phyloP scores from a whole-genome alignment of 2,888 invertebrate species.

The Amblyjoppa fuscipennis region DNA sequence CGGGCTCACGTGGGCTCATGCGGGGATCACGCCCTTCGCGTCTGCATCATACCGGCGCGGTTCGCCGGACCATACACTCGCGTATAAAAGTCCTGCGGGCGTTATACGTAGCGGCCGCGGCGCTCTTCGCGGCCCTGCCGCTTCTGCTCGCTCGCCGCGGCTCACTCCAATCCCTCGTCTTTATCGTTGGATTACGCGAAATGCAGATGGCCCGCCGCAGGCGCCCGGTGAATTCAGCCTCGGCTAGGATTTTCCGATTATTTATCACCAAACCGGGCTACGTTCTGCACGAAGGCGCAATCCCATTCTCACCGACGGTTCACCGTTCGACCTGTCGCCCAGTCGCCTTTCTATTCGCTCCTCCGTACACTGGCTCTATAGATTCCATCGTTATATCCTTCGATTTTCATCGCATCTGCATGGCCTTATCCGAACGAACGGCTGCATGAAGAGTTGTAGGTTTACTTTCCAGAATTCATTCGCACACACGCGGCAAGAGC shows the following conservation, averaged over 20 bases:
- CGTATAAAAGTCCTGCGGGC: conserved; percentile 9
- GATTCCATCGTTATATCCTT: conserved; percentile 34
- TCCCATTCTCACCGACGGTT: conserved; percentile 58
- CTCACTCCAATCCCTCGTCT: conserved; percentile 54
- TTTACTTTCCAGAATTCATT: background rate
- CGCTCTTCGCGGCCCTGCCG: background rate
- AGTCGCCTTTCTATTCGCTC: conserved; percentile 42
- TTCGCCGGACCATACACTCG: background rate
- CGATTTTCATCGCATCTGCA: background rate
- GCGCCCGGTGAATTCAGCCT: conserved; percentile 51
- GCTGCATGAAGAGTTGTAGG: conserved; percentile 6
- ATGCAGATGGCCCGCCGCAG: conserved; percentile 66
- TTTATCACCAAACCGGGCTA: conserved; percentile 59
- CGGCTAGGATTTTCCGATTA: conserved; percentile 67
- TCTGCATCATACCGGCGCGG: conserved; percentile 39
- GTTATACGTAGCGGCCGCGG: background rate
- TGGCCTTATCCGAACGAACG: background rate
- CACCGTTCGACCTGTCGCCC: conserved; percentile 44
- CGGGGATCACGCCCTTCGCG: conserved; percentile 30
- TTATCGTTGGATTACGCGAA: conserved; percentile 70
- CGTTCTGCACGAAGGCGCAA: conserved; percentile 49
- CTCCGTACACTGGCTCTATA: conserved; percentile 5
- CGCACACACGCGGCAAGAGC: background rate
- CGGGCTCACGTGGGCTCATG: too few relatives aligned
- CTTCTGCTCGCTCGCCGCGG: conserved; percentile 1